phyloP scores from a whole-genome alignment of 2,797 vertebrate species.

The Hydrolagus colliei region DNA sequence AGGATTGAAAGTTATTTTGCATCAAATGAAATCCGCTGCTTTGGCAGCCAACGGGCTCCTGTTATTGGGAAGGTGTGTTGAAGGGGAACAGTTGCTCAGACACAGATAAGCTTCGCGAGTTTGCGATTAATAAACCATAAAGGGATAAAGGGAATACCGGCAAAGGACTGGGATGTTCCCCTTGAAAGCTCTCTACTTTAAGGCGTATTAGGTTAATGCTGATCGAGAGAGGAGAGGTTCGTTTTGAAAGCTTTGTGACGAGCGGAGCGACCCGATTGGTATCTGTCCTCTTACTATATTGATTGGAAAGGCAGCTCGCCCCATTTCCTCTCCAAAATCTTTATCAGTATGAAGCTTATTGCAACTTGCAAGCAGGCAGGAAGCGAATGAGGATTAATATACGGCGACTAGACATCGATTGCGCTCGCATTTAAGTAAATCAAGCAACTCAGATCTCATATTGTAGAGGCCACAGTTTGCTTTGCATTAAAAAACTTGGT shows the following conservation, averaged over 20 bases:
- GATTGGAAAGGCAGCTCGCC: background rate
- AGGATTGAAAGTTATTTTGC: too few species aligned
- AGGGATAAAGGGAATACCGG: background rate
- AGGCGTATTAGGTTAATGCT: background rate
- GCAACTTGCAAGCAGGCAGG: background rate
- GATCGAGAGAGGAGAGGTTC: background rate
- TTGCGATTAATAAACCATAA: background rate
- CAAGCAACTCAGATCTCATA: background rate
- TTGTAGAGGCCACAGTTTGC: constrained; percentile 4
- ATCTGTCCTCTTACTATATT: background rate
- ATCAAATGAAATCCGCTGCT: too few species aligned
- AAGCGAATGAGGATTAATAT: background rate
- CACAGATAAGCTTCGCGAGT: too few species aligned
- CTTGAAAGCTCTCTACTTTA: too few species aligned
- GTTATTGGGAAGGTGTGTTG: background rate
- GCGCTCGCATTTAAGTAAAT: background rate
- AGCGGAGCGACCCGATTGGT: background rate
- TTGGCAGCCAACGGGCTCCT: background rate
- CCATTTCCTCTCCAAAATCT: background rate
- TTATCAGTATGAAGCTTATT: background rate
- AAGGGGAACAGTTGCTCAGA: background rate
- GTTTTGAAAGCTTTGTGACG: background rate
- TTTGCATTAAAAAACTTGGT: background rate
- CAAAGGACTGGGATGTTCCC: too few species aligned
- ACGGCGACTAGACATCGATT: constrained; percentile 9